phyloP scores from a whole-genome alignment of 64 coral and sea anemone genomes.

The Montipora efflorescens region DNA sequence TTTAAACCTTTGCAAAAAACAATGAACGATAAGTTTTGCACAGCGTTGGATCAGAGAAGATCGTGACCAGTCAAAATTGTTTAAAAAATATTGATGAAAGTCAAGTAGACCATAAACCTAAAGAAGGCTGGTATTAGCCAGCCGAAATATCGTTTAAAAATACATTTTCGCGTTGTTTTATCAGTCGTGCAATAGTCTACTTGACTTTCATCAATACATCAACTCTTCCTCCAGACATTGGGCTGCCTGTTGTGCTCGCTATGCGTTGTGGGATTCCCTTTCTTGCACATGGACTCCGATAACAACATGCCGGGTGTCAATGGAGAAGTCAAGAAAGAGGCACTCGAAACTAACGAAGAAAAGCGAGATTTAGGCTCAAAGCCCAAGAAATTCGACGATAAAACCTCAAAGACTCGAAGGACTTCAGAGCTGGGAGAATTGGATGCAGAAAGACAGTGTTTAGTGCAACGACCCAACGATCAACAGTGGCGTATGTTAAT shows the following conservation, averaged over 20 bases:
- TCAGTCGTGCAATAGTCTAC: no score
- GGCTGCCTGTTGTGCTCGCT: neutral
- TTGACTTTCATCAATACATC: no score
- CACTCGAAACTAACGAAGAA: slow-evolving; percentile 62
- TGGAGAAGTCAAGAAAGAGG: slow-evolving; percentile 59
- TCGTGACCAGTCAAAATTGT: no score
- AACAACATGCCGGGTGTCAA: slow-evolving; percentile 55
- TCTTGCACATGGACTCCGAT: slow-evolving; percentile 40
- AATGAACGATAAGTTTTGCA: no score
- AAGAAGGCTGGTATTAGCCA: no score
- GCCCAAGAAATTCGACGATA: slow-evolving; percentile 63
- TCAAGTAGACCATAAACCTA: no score
- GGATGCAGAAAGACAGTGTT: slow-evolving; percentile 59
- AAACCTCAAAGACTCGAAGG: slow-evolving; percentile 70
- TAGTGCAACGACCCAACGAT: slow-evolving; percentile 60
- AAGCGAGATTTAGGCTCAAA: slow-evolving; percentile 64
- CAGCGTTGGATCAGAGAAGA: no score
- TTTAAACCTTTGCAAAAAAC: no score
- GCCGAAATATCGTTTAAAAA: no score
- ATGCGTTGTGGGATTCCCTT: slow-evolving; percentile 10
- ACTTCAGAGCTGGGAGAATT: slow-evolving; percentile 38
- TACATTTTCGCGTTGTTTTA: no score
- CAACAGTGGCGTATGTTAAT: slow-evolving; percentile 66
- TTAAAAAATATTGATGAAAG: no score
- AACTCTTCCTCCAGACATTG: neutral